These are phyloP conservation scores for Oryzias melastigma DNA, from an alignment of 2,113 vertebrate species.

Conservation along the genomic window DNA sequence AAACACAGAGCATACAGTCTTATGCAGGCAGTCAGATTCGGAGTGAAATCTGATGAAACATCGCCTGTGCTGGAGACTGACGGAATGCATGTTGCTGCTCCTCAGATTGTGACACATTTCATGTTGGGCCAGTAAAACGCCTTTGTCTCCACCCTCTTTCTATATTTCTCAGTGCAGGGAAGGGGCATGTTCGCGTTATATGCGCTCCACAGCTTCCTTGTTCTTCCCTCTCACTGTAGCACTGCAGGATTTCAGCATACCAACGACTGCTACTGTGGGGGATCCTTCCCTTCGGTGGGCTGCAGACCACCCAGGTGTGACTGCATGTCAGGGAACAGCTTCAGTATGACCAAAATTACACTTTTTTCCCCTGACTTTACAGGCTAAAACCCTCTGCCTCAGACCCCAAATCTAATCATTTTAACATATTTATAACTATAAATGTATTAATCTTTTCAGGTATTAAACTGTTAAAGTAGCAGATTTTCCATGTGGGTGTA, in stretches of 20 bases:
- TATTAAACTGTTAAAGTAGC: conserved; percentile 1
- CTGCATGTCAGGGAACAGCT: conserved; percentile 66
- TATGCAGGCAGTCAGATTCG: conserved; percentile 44
- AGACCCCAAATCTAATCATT: conserved; percentile 11
- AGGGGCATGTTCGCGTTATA: conserved; percentile 64
- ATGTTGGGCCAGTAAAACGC: conserved; percentile 49
- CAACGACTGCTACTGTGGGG: conserved; percentile 63
- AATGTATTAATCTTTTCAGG: background rate
- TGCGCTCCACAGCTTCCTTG: conserved; percentile 67
- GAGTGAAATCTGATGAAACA: conserved; percentile 43
- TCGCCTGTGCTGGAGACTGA: conserved; percentile 34
- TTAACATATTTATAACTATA: conserved; percentile 2
- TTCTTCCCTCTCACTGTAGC: conserved; percentile 57
- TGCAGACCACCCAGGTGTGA: conserved; percentile 73
- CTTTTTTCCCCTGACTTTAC: conserved; percentile 27
- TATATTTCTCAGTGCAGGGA: conserved; percentile 31
- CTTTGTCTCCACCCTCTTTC: conserved; percentile 16
- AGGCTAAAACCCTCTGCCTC: conserved; percentile 30
- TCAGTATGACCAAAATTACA: conserved; percentile 66
- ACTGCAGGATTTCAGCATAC: conserved; percentile 67
- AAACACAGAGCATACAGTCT: conserved; percentile 42
- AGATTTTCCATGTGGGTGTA: conserved; percentile 1
- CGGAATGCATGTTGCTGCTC: conserved; percentile 46
- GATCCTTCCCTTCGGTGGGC: conserved; percentile 47
- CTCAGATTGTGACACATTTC: conserved; percentile 67